phyloP scores from a whole-genome alignment of 2,888 invertebrate genomes.

The Noctua comes region DNA sequence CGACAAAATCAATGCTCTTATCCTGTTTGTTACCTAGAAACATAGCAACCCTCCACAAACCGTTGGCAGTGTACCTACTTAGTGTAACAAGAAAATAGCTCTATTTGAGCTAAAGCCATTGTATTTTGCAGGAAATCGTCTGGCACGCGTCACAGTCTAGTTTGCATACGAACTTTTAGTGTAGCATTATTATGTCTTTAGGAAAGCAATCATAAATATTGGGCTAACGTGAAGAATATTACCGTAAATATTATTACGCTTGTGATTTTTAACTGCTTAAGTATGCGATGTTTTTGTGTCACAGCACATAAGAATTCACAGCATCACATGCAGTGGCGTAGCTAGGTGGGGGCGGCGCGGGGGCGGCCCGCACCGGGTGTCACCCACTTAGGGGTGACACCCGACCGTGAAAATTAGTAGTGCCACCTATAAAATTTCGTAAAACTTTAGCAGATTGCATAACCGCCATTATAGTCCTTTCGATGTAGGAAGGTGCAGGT shows the following conservation, averaged over 20 bases:
- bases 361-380: too few relatives aligned
- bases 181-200: conserved; percentile 35
- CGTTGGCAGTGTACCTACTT: conserved; percentile 34
- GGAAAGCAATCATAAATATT: conserved; percentile 37
- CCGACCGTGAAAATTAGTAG: too few relatives aligned
- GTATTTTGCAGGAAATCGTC: conserved; percentile 48
- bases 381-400: too few relatives aligned
- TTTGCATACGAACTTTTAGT: conserved; percentile 52
- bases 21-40: neutral
- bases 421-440: too few relatives aligned
- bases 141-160: conserved; percentile 57
- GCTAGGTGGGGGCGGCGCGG: too few relatives aligned
- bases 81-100: conserved; percentile 51
- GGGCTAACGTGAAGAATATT: conserved; percentile 31
- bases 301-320: neutral
- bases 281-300: neutral
- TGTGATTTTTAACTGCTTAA: neutral
- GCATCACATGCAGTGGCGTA: too few relatives aligned
- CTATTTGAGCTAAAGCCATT: conserved; percentile 45
- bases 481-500: too few relatives aligned
- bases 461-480: too few relatives aligned
- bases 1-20: neutral
- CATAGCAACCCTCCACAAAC: conserved; percentile 22
- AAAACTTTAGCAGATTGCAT: too few relatives aligned
- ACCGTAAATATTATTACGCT: conserved; percentile 22